Base-by-base conservation (phyloP, 2,888 invertebrate species). In the Cheilosia grossa region DNA sequence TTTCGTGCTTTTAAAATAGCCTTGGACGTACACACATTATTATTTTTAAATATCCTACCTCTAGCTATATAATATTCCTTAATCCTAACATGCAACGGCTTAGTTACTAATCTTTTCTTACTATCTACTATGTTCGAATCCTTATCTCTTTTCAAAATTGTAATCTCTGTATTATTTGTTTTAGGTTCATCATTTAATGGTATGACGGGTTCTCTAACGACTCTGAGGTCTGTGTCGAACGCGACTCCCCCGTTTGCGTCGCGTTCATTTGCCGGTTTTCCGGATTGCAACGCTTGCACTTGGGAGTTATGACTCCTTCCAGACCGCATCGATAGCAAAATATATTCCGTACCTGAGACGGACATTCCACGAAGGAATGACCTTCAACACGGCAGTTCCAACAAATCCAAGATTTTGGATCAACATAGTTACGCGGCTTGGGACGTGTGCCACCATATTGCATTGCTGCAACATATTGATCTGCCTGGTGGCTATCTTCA, bases 251-350 rank as follows among this genome's bases (percentile, higher is more conserved):
- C 66, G 15, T 2, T 13, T 2, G 5, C 19, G 2, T 53, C 66
- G 10, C 51, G 66, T 66, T 66, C 63, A n/a, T 24, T 4, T 9
- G 4, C 19, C 33, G 44, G 44, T 61, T 61, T 61, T 61, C 27
- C 37, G 53, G 42, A 24, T 53, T 27, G 10, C 24, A 17, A 4
- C 53, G 53, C 4, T 6, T 15, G 13, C 54, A 69, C 44, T 47
- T 56, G 0, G 56, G 69, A 9, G 69, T 69, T 13, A 69, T 56
- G 2, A 56, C 47, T 0, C 56, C 58, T 15, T 47, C 49, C 4
- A 37, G 33, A 1, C 69, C 58, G 27, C 27, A 30, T 7, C 27
- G 27, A 30, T 30, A 30, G 7, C 27, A 30, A 7, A 30, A 30
- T 5, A 30, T 30, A 30, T 30, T 30, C 27, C 6, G 7, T 7